phyloP scores from a whole-genome alignment of 1,140 invertebrate genomes.

The Lethrus apterus region DNA sequence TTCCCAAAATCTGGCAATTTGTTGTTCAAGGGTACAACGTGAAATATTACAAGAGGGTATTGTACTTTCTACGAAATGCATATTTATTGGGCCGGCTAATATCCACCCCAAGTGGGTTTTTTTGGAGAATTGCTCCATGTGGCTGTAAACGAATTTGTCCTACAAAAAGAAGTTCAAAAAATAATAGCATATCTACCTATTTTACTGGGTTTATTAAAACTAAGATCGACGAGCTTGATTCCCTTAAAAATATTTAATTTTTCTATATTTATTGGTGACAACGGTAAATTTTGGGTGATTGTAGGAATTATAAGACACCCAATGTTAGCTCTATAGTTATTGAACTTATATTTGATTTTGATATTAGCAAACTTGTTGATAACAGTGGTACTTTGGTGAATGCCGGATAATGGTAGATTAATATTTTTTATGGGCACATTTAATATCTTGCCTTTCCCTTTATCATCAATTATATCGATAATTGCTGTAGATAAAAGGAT shows the following conservation, averaged over 20 bases:
- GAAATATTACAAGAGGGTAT: conserved; percentile 14
- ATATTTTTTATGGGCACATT: neutral
- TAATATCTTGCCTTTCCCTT: conserved; percentile 1
- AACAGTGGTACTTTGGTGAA: neutral
- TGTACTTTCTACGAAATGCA: neutral
- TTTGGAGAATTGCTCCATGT: neutral
- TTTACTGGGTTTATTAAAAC: conserved; percentile 6
- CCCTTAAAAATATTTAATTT: conserved; percentile 8
- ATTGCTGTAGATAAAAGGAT: conserved; percentile 12
- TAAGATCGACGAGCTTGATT: conserved; percentile 8
- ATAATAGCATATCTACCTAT: conserved; percentile 16
- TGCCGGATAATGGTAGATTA: neutral
- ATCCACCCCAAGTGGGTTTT: conserved; percentile 16
- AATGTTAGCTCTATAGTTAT: neutral
- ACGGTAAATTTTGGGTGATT: neutral
- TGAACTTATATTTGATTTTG: neutral
- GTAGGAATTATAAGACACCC: neutral
- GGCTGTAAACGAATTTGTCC: neutral
- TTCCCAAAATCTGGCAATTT: conserved; percentile 10
- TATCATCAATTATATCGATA: conserved; percentile 1
- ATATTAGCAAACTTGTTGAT: neutral
- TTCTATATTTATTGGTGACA: neutral
- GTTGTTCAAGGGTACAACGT: neutral
- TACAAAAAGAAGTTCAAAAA: conserved; percentile 10
- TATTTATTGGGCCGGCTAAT: neutral